These are phyloP conservation scores for Takifugu rubripes DNA, from an alignment of 2,797 vertebrate genomes.

Conservation along the genomic window DNA sequence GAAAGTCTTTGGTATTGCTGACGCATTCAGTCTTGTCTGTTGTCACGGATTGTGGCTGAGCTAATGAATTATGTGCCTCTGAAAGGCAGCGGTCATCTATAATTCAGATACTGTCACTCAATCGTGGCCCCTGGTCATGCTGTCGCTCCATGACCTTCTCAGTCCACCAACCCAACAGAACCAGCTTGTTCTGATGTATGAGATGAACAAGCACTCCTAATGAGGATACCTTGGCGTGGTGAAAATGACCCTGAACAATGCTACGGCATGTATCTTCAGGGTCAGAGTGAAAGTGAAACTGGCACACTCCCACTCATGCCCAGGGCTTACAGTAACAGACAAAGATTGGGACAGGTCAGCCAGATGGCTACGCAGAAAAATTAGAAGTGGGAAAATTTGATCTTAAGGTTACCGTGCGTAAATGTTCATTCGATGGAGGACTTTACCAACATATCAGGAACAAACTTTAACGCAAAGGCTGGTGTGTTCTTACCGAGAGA, in stretches of 20 bases:
- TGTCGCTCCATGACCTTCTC: constrained; percentile 56
- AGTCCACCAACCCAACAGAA: constrained; percentile 20
- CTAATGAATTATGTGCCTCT: constrained; percentile 57
- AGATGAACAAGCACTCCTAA: not conserved
- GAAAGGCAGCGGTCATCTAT: constrained; percentile 57
- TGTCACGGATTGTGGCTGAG: constrained; percentile 31
- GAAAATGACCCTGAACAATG: constrained; percentile 28
- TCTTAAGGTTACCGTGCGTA: no score
- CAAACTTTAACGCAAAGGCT: constrained; percentile 16
- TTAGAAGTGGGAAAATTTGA: no score
- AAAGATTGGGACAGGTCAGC: no score
- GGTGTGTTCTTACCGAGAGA: constrained; percentile 80
- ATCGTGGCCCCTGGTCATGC: constrained; percentile 43
- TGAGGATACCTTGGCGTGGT: constrained; percentile 10
- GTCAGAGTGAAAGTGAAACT: constrained; percentile 40
- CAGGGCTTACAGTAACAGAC: not conserved
- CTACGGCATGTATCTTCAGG: not conserved
- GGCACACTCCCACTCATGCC: constrained; percentile 12
- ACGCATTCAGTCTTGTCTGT: constrained; percentile 20
- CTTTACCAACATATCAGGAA: not conserved
- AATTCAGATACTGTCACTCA: constrained; percentile 59
- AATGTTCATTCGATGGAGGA: no score
- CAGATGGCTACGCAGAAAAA: no score
- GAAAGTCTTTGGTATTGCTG: constrained; percentile 11
- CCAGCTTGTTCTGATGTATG: constrained; percentile 4